A percentile compares a stretch with the other conserved stretches of the same genome.
Conservation (phyloP, 2,888 invertebrate species). For the Xylota segnis region DNA sequence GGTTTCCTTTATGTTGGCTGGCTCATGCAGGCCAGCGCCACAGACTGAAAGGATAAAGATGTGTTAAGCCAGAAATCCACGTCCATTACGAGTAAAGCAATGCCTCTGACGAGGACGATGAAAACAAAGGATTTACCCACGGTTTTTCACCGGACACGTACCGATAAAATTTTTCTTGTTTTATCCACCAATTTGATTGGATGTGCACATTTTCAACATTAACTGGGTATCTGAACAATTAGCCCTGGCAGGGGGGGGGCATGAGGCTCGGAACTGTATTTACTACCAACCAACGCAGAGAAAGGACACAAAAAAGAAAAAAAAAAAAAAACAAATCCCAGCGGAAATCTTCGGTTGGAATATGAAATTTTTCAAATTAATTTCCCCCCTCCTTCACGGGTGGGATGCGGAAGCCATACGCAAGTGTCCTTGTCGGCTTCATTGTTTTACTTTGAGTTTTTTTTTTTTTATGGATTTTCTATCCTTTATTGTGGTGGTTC, state of each 20-base stretch:
- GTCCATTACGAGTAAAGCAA: conserved; percentile 47
- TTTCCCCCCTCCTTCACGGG: conserved; percentile 14
- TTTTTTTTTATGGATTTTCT: conserved; percentile 43
- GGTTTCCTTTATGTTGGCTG: conserved; percentile 18
- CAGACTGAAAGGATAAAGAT: conserved; percentile 46
- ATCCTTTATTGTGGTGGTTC: conserved; percentile 70
- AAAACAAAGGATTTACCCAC: conserved; percentile 50
- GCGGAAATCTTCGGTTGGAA: conserved; percentile 52
- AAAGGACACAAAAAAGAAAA: background rate
- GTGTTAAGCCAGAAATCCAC: conserved; percentile 60
- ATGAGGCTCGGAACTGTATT: conserved; percentile 15
- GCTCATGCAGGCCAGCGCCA: conserved; percentile 7
- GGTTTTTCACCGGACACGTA: conserved; percentile 39
- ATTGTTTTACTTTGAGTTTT: conserved; percentile 64
- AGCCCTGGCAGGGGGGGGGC: conserved; percentile 4
- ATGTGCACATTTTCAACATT: conserved; percentile 42
- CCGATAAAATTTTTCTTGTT: conserved; percentile 10
- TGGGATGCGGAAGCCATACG: background rate
- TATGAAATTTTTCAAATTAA: conserved; percentile 65
- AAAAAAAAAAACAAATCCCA: conserved; percentile 29
- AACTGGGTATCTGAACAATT: conserved; percentile 52
- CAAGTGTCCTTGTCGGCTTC: conserved; percentile 57
- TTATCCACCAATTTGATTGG: conserved; percentile 36
- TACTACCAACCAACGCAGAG: too few species aligned
- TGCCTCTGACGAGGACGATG: conserved; percentile 41